These are phyloP conservation scores for Lasioglossum baleicum DNA, from an alignment of 1,140 invertebrate genomes.

Conservation along the genomic window DNA sequence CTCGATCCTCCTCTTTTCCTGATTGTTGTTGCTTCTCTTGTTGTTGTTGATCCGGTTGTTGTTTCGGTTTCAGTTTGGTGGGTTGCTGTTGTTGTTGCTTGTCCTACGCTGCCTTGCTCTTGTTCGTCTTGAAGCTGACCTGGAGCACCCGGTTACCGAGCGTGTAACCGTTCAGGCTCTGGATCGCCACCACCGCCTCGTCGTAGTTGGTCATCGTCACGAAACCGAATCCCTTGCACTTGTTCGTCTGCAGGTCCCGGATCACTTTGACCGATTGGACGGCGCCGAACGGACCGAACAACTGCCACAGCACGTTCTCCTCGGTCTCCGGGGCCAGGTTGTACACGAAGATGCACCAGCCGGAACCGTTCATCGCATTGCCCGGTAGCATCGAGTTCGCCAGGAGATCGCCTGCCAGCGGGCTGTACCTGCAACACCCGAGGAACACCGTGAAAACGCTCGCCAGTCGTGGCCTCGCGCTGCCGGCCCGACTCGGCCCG, in stretches of 20 bases:
- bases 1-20: too few species aligned
- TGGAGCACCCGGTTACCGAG: slow-evolving; percentile 98
- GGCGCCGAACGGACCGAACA: slow-evolving; percentile 99
- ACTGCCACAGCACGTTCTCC: slow-evolving; percentile 98
- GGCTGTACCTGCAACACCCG: slow-evolving; percentile 90
- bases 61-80: slow-evolving; percentile 23
- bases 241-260: slow-evolving; percentile 97
- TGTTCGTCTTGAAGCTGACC: slow-evolving; percentile 98
- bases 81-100: slow-evolving; percentile 50
- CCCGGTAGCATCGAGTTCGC: slow-evolving; percentile 92
- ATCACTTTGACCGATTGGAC: slow-evolving; percentile 99
- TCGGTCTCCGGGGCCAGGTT: slow-evolving; percentile 99
- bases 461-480: neutral
- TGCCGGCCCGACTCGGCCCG: too few species aligned
- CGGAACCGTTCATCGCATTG: slow-evolving; percentile 90
- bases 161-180: slow-evolving; percentile 98
- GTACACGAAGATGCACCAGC: slow-evolving; percentile 99
- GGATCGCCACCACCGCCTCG: slow-evolving; percentile 97
- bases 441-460: slow-evolving; percentile 49
- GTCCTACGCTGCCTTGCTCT: slow-evolving; percentile 92
- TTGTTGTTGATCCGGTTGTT: slow-evolving; percentile 16
- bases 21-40: neutral
- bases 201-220: slow-evolving; percentile 99
- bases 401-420: slow-evolving; percentile 94
- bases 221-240: slow-evolving; percentile 99